Conservation (phyloP, 2,113 vertebrate species). For the Cynocephalus volans region DNA sequence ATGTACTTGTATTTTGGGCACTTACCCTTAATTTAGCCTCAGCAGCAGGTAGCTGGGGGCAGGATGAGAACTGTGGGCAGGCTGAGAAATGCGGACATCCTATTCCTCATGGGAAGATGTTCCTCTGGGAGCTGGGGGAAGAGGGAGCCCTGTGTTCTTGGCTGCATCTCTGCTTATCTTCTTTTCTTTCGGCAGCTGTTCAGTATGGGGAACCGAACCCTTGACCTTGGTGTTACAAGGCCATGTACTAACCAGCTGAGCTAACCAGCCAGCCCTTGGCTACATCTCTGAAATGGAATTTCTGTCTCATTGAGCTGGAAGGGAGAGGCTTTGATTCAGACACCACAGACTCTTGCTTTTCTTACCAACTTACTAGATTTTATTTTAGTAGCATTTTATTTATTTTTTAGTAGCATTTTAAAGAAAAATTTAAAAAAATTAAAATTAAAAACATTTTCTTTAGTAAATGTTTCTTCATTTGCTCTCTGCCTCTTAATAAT, state of each 20-base stretch:
- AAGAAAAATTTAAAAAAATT: not conserved
- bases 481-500: not conserved
- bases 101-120: not conserved
- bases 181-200: too few species aligned
- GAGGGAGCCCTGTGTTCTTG: not conserved
- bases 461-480: not conserved
- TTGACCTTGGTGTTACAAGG: too few species aligned
- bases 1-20: not conserved
- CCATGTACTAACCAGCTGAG: too few species aligned
- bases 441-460: not conserved
- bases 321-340: not conserved
- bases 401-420: not conserved
- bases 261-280: too few species aligned
- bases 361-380: not conserved
- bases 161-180: not conserved
- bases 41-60: not conserved
- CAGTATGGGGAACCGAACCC: too few species aligned
- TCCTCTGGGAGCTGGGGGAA: not conserved
- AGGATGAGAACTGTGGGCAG: too few species aligned
- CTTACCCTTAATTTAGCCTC: not conserved
- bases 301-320: not conserved
- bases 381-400: not conserved
- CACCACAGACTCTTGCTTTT: not conserved
- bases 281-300: not conserved
- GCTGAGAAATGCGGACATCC: not conserved